These are phyloP conservation scores for Enchytraeus crypticus DNA, from an alignment of 2,888 invertebrate species.

Conservation along the genomic window DNA sequence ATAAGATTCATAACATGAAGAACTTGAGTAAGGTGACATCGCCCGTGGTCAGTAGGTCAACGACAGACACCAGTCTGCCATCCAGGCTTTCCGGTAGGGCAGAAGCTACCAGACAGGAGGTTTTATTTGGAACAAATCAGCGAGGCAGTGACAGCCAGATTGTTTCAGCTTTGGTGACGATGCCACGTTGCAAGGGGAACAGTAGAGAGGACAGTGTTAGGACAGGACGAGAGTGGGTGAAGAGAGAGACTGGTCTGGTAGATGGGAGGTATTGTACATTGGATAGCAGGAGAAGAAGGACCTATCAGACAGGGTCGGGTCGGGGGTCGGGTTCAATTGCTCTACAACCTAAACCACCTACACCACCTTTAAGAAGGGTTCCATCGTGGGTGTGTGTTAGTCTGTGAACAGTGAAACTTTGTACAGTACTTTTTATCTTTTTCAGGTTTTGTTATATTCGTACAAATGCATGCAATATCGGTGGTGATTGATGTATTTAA, in stretches of 20 bases:
- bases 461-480: neutral
- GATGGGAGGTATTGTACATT: no score
- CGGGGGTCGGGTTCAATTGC: neutral
- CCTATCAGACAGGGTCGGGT: constrained; percentile 6
- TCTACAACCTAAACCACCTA: constrained; percentile 59
- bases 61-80: constrained; percentile 37
- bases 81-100: constrained; percentile 26
- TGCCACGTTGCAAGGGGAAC: constrained; percentile 33
- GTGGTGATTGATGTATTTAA: neutral
- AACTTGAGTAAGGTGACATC: no score
- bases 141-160: constrained; percentile 22
- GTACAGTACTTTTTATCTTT: constrained; percentile 2
- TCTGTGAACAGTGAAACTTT: neutral
- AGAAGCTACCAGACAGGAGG: constrained; percentile 24
- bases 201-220: neutral
- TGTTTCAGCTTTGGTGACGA: constrained; percentile 37
- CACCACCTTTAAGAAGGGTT: constrained; percentile 81
- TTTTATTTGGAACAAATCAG: no score
- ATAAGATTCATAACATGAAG: no score
- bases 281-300: constrained; percentile 4
- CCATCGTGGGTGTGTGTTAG: constrained; percentile 65
- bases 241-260: no score
- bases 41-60: constrained; percentile 42
- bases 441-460: neutral
- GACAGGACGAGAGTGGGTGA: no score